Conservation (phyloP, 2,113 vertebrate species). For the Ibidorhyncha struthersii region DNA sequence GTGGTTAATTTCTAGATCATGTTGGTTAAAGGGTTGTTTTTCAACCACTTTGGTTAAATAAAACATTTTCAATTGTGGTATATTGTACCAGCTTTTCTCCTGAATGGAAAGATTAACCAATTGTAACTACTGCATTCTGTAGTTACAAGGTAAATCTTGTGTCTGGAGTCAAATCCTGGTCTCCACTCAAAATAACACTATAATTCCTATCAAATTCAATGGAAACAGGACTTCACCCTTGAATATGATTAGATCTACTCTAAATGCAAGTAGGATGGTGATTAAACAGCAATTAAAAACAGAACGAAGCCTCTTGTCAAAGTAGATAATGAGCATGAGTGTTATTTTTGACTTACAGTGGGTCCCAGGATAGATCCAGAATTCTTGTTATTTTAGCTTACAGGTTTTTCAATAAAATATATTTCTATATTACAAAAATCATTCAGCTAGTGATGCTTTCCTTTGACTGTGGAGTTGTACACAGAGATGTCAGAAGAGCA, state of each 20-base stretch:
- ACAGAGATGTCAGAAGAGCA: not conserved
- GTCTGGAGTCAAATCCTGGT: not conserved
- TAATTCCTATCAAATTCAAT: not conserved
- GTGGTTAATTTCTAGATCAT: not conserved
- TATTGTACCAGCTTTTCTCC: not conserved
- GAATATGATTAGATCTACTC: not conserved
- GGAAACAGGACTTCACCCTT: not conserved
- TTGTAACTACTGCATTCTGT: not conserved
- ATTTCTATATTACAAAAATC: not conserved
- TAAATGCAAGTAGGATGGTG: not conserved
- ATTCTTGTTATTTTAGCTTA: not conserved
- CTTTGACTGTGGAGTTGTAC: not conserved
- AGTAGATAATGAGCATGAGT: not conserved
- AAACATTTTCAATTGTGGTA: not conserved
- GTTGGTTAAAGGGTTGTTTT: not conserved
- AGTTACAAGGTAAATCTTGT: not conserved
- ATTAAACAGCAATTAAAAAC: not conserved
- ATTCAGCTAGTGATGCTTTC: not conserved
- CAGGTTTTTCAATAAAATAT: not conserved
- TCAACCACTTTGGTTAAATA: not conserved
- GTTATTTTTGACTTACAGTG: not conserved
- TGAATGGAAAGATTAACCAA: not conserved
- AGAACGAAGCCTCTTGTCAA: slow-evolving; percentile 12
- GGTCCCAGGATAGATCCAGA: not conserved
- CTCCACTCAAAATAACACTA: not conserved